phyloP scores from a whole-genome alignment of 2,888 invertebrate genomes.

The Phaedon cochleariae region DNA sequence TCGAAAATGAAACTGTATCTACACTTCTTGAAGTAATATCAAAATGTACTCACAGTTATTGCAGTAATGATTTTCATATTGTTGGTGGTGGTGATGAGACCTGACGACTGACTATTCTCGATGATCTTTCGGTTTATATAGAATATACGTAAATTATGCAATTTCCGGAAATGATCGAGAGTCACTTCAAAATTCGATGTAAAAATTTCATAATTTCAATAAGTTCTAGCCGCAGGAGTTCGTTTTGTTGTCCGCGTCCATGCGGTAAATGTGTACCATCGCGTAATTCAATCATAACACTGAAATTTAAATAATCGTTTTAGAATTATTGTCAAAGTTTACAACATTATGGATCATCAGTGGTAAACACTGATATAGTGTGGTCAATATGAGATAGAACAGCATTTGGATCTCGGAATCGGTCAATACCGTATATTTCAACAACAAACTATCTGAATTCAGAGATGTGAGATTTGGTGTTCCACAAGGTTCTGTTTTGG shows the following conservation, averaged over 20 bases:
- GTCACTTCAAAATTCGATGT: neutral
- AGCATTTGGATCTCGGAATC: no score
- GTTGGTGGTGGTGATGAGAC: neutral
- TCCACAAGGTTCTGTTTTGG: no score
- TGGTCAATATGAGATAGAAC: no score
- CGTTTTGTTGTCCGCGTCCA: neutral
- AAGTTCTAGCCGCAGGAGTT: slow-evolving; percentile 4
- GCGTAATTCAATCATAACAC: neutral
- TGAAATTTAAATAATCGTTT: no score
- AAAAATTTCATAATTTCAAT: slow-evolving; percentile 13
- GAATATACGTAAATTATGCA: neutral
- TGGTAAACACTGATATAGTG: no score
- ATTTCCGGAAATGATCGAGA: neutral
- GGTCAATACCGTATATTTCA: no score
- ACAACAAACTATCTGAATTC: no score
- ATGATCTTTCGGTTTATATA: neutral
- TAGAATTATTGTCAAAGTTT: no score
- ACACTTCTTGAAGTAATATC: no score
- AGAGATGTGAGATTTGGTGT: no score
- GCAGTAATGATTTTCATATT: neutral
- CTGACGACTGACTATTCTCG: neutral
- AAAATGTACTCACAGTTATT: neutral
- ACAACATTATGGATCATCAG: no score
- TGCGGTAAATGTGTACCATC: neutral
- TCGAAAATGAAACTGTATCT: no score